Evolutionary conservation across 1,140 invertebrate genomes (phyloP).

Genomic region (Leptopilina clavipes): DNA sequence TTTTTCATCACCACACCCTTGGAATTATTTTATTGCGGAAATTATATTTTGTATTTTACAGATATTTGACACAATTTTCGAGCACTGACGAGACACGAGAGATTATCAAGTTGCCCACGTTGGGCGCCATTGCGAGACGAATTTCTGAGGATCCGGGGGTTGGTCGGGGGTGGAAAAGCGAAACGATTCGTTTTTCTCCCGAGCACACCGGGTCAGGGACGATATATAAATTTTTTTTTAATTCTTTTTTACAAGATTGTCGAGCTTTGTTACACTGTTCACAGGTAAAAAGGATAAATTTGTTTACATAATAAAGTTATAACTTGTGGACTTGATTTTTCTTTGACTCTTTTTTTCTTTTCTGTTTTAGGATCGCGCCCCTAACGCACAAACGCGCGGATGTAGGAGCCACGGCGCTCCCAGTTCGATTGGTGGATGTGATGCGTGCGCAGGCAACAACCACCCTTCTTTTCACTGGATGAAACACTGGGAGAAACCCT

Average conservation of each 20-base stretch:
- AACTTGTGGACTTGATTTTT: conserved; percentile 45
- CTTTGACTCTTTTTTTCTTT: conserved; percentile 8
- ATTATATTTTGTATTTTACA: too few relatives aligned
- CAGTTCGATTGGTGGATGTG: conserved; percentile 72
- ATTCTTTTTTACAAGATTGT: background rate
- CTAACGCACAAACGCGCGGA: conserved; percentile 35
- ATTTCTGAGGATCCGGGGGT: conserved; percentile 14
- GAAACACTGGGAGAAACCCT: background rate
- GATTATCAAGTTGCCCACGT: conserved; percentile 38
- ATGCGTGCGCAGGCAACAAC: conserved; percentile 67
- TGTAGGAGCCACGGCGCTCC: conserved; percentile 66
- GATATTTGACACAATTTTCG: background rate
- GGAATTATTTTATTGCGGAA: too few relatives aligned
- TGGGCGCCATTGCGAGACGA: conserved; percentile 46
- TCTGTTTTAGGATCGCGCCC: background rate
- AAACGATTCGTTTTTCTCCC: conserved; percentile 13
- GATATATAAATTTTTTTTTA: too few relatives aligned
- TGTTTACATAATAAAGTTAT: background rate
- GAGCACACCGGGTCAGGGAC: conserved; percentile 20
- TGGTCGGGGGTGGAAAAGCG: background rate
- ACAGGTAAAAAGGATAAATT: too few relatives aligned
- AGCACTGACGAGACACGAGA: conserved; percentile 1
- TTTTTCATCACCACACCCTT: too few relatives aligned
- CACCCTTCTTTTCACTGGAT: background rate
- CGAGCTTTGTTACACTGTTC: too few relatives aligned